Conservation (phyloP, 2,888 invertebrate genomes). For the Luperina testacea region DNA sequence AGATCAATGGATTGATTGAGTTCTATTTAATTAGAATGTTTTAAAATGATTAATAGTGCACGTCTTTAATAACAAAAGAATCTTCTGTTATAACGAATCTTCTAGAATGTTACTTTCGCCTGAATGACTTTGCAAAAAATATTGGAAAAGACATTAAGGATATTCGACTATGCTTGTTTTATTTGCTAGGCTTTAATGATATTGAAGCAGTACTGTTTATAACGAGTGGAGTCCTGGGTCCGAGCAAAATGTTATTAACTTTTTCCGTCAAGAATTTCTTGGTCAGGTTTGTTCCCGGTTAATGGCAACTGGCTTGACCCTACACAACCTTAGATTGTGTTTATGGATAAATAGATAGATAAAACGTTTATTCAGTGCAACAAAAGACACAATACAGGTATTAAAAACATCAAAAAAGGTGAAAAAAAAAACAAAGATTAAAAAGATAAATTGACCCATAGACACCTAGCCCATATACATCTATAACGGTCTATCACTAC, state of each 20-base stretch:
- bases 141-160: background rate
- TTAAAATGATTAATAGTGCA: constrained; percentile 13
- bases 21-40: constrained; percentile 12
- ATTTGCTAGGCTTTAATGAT: background rate
- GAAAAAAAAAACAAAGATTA: too few species aligned
- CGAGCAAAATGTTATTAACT: background rate
- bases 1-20: constrained; percentile 5
- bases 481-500: too few species aligned
- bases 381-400: too few species aligned
- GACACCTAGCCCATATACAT: too few species aligned
- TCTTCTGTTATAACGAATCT: background rate
- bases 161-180: background rate
- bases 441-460: too few species aligned
- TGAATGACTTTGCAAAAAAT: background rate
- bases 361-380: too few species aligned
- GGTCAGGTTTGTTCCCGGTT: background rate
- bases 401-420: too few species aligned
- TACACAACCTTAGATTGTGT: background rate
- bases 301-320: background rate
- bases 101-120: constrained; percentile 1
- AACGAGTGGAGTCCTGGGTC: background rate
- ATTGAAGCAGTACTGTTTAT: background rate
- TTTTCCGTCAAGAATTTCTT: background rate
- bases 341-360: background rate
- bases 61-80: constrained; percentile 7